Evolutionary conservation across 2,888 invertebrate species (phyloP), one percentile per base, ranked within the genome.

Genomic region (Erebia epiphron): DNA sequence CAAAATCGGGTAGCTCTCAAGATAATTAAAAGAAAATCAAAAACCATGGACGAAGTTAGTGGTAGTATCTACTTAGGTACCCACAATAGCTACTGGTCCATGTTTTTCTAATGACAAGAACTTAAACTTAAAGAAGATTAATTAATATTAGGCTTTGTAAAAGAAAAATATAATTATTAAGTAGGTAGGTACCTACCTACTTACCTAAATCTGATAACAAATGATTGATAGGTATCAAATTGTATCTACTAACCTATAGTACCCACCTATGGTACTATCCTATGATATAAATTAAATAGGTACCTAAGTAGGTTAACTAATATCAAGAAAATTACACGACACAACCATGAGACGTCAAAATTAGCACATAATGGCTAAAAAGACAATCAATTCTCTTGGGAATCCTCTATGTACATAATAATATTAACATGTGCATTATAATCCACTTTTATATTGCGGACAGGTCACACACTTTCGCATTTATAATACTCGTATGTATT

Each of bases 291-390:
- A 43, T 11, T 43, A n/a, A 7, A 0, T n/a, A 50, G 52, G 16
- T 18, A n/a, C n/a, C n/a, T n/a, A 18, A 18, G 3, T 54, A 54
- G 18, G 54, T 10, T 10, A 16, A 54, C 10, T 11, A 16, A 10
- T 54, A 18, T 18, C 21, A 14, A 2, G 10, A 41, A 41, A n/a
- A 16, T 60, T 60, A 60, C 60, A n/a, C 1, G 43, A 41, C 41
- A 60, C 16, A 13, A 16, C 43, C 11, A 58, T n/a, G n/a, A 14
- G 11, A 7, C 1, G 2, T 8, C 14, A 9, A 11, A 41, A 64
- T 64, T 69, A 57, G n/a, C 69, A 69, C 26, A 60, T 69, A 69
- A 65, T 69, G 50, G 69, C 21, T 56, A 16, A 8, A 58, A 43
- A 50, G 26, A 69, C 60, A 69, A 69, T 69, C 52, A 52, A 65